phyloP scores from a whole-genome alignment of 2,797 vertebrate genomes.

The Saxicola maurus region DNA sequence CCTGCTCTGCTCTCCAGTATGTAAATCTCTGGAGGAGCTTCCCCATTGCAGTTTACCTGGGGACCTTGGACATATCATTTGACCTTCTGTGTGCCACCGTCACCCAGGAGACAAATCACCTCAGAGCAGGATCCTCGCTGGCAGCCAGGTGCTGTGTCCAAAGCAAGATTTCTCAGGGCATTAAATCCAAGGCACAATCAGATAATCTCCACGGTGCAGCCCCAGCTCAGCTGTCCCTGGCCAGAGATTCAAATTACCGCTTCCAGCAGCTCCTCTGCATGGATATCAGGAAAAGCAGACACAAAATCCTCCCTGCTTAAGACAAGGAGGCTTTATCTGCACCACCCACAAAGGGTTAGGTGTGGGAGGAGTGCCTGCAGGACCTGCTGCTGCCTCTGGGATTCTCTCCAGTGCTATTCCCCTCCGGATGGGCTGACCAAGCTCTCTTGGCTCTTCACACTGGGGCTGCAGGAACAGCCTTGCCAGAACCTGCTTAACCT shows the following conservation, averaged over 20 bases:
- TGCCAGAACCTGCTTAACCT: neutral
- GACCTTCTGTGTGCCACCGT: neutral
- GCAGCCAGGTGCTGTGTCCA: neutral
- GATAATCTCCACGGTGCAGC: neutral
- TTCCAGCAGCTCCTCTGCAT: accelerated
- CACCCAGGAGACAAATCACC: neutral
- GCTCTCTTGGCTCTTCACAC: neutral
- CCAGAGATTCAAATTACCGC: neutral
- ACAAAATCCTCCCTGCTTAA: neutral
- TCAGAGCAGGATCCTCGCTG: neutral
- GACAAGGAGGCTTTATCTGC: neutral
- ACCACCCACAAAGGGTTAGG: neutral
- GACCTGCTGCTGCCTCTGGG: neutral
- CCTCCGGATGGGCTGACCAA: neutral
- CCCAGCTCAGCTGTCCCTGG: neutral
- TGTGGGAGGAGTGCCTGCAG: neutral
- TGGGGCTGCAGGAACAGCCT: neutral
- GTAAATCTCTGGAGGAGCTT: neutral
- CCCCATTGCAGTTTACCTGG: neutral
- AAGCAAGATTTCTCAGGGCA: neutral
- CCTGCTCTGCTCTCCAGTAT: neutral
- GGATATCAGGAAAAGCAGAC: neutral
- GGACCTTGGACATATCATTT: accelerated
- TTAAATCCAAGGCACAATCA: conserved; percentile 1
- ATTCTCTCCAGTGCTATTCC: neutral